Evolutionary conservation across 2,888 invertebrate species (phyloP), one percentile per base, ranked within the genome.

Genomic region (Oxycera nigricornis): DNA sequence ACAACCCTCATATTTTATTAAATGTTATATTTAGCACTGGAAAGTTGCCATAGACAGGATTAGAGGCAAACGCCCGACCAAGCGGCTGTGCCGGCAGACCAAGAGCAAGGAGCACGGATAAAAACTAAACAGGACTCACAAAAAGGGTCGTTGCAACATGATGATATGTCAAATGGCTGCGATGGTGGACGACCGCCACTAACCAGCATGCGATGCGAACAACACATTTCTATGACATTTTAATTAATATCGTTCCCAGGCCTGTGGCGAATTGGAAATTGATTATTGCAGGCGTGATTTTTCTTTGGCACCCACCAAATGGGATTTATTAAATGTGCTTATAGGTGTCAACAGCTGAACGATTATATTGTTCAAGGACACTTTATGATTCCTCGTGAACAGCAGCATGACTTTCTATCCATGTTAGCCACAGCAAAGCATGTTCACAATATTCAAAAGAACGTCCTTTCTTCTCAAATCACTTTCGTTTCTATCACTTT

Each of bases 1-100:
- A 76, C 76, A 76, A 74, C 76, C 74, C 76, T 76, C 76, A 76
- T 76, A 76, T 76, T 76, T 76, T 76, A 76, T 76, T 68, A 35
- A 74, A 67, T 75, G 31, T 52, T 20, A 73, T 73, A 55, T 72
- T 76, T 72, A 65, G 72, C 52, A 73, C 72, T 20, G 55, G 52
- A 74, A 75, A 75, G 52, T n/a, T 75, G 70, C 68, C 61, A 73
- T 17, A 35, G 55, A 39, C 30, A 17, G 75, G 75, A 75, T 74
- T 74, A 74, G 68, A 68, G 26, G 46, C 22, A 41, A 24, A 6
- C n/a, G 17, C 50, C 22, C 2, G 52, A 26, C 9, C 35, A 7
- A n/a, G 24, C 14, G 24, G 17, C 22, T 55, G 55, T 24, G 3
- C 6, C 22, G 24, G 17, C 55, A 1, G 50, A 50, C 17, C 35